Percentiles rank a stretch among this genome's conserved stretches.
Evolutionary conservation across 2,113 vertebrate species (phyloP).

Genomic region (Syngnathus scovelli): DNA sequence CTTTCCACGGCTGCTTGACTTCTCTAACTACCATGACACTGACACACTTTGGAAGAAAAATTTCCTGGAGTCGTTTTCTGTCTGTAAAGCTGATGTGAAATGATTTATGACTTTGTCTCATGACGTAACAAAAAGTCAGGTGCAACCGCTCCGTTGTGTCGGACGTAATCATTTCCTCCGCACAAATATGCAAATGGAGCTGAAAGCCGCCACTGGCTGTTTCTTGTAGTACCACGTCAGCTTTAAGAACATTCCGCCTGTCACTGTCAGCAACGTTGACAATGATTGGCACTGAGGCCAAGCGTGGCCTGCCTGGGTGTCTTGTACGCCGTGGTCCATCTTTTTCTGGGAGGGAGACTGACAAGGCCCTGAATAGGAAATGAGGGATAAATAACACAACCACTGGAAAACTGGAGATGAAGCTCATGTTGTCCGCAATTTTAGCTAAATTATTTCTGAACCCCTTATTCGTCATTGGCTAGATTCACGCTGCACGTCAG

Average conservation of each 20-base stretch:
- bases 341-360: not conserved
- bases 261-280: slow-evolving; percentile 49
- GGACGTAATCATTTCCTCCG: slow-evolving; percentile 29
- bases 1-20: not conserved
- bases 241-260: slow-evolving; percentile 28
- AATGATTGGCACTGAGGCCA: slow-evolving; percentile 31
- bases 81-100: not conserved
- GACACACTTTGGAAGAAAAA: no score
- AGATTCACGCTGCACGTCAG: no score
- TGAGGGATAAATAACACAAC: slow-evolving; percentile 6
- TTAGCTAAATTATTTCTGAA: not conserved
- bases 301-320: slow-evolving; percentile 3
- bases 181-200: slow-evolving; percentile 53
- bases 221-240: slow-evolving; percentile 43
- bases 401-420: slow-evolving; percentile 21
- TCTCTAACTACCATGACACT: not conserved
- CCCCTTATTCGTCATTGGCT: no score
- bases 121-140: slow-evolving; percentile 14
- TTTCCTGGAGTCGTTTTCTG: not conserved
- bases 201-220: slow-evolving; percentile 39
- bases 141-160: slow-evolving; percentile 31
- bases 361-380: slow-evolving; percentile 5
- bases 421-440: not conserved
- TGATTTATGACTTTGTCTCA: not conserved
- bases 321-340: not conserved